Evolutionary conservation across 2,797 vertebrate species (phyloP).

Genomic region (Malacoraja senta): DNA sequence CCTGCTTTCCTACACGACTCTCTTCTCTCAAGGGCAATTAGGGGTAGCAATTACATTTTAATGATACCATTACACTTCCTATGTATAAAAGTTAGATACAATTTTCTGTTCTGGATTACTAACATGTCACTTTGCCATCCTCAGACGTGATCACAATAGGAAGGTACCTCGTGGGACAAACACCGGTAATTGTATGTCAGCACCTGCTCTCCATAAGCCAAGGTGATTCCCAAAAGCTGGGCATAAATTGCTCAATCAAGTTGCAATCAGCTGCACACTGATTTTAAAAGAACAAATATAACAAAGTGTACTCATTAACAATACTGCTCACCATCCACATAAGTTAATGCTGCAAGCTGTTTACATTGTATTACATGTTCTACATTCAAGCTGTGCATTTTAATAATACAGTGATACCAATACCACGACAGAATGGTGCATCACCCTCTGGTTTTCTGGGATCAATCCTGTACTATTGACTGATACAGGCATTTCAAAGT

Average conservation of each 20-base stretch:
- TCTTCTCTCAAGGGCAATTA: too few relatives aligned
- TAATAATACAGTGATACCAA: not conserved
- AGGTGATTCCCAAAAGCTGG: too few relatives aligned
- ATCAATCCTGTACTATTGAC: not conserved
- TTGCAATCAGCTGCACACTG: not conserved
- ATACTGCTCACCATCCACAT: not conserved
- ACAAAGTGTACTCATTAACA: not conserved
- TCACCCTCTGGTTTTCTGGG: not conserved
- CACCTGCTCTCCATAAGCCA: too few relatives aligned
- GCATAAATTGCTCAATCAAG: conserved; percentile 2
- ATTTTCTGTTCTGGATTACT: too few relatives aligned
- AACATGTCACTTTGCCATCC: too few relatives aligned
- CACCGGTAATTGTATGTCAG: too few relatives aligned
- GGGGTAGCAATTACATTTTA: too few relatives aligned
- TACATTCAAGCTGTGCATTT: not conserved
- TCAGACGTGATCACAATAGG: too few relatives aligned
- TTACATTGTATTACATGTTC: not conserved
- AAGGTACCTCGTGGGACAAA: too few relatives aligned
- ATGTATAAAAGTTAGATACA: too few relatives aligned
- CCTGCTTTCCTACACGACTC: not conserved
- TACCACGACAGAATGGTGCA: not conserved
- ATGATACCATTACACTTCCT: too few relatives aligned
- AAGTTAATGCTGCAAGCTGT: not conserved
- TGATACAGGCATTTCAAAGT: not conserved
- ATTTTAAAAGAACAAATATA: not conserved